Conservation (phyloP, 2,888 invertebrate genomes). For the Rhagophthalmus giganteus region DNA sequence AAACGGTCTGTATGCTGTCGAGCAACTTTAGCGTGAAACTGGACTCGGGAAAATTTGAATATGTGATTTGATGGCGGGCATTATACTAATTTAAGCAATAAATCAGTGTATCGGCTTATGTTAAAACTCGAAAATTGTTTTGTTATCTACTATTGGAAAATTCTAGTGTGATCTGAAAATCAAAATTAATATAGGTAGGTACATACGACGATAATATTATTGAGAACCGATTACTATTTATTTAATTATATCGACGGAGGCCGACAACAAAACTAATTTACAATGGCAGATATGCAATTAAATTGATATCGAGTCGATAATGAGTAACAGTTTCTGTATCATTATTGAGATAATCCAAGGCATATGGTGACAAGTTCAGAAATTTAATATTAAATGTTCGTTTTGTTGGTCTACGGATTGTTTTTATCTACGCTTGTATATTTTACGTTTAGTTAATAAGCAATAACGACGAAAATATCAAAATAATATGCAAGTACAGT, state of each 20-base stretch:
- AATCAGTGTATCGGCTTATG: constrained; percentile 13
- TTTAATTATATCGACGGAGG: constrained; percentile 29
- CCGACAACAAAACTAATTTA: constrained; percentile 33
- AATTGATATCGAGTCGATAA: constrained; percentile 33
- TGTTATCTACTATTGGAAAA: constrained; percentile 2
- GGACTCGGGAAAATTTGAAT: constrained; percentile 50
- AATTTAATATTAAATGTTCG: constrained; percentile 37
- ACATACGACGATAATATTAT: constrained; percentile 16
- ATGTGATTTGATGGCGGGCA: constrained; percentile 43
- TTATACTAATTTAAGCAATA: constrained; percentile 24
- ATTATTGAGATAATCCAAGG: constrained; percentile 34
- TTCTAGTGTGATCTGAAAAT: constrained; percentile 9
- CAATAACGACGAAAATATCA: constrained; percentile 16
- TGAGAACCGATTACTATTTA: constrained; percentile 24
- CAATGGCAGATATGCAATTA: constrained; percentile 35
- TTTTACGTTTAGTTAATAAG: constrained; percentile 18
- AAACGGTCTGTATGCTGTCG: constrained; percentile 47
- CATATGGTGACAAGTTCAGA: constrained; percentile 35
- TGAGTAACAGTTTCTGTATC: constrained; percentile 33
- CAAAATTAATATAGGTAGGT: constrained; percentile 18
- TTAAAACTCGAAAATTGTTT: neutral
- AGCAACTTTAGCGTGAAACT: constrained; percentile 52
- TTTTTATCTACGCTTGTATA: constrained; percentile 23
- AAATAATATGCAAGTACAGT: constrained; percentile 2
- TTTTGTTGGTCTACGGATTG: constrained; percentile 22